Evolutionary conservation across 2,797 vertebrate species (phyloP).

Genomic region (Argentina silus): DNA sequence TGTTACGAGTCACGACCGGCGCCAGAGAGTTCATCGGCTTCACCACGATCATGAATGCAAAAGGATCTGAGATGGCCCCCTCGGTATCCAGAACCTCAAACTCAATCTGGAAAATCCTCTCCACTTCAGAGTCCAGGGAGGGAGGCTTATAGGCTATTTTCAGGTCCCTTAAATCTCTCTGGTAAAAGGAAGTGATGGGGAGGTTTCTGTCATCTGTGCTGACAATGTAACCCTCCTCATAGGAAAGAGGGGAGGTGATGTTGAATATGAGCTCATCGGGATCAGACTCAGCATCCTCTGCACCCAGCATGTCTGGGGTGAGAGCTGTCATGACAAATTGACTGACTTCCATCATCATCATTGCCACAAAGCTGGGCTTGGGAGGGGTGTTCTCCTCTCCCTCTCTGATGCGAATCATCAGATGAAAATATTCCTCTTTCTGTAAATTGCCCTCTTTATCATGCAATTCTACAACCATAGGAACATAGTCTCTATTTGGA

Average conservation of each 20-base stretch:
- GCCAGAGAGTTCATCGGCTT: conserved; percentile 95
- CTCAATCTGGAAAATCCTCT: conserved; percentile 92
- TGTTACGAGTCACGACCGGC: conserved; percentile 90
- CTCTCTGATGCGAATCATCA: conserved; percentile 86
- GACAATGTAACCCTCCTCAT: conserved; percentile 90
- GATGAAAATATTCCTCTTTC: conserved; percentile 92
- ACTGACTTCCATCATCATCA: conserved; percentile 98
- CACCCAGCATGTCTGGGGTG: conserved; percentile 91
- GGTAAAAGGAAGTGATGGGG: conserved; percentile 91
- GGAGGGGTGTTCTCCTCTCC: conserved; percentile 88
- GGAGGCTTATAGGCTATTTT: conserved; percentile 94
- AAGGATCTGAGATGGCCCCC: conserved; percentile 89
- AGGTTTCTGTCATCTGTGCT: conserved; percentile 95
- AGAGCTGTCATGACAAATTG: conserved; percentile 96
- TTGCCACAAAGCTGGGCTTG: conserved; percentile 93
- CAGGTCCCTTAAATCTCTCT: conserved; percentile 86
- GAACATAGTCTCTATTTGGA: conserved; percentile 90
- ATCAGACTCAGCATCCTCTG: conserved; percentile 87
- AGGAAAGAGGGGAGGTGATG: conserved; percentile 87
- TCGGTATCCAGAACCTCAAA: conserved; percentile 91
- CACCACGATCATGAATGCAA: conserved; percentile 94
- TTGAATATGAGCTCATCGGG: conserved; percentile 90
- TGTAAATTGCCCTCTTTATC: conserved; percentile 81
- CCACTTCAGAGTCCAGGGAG: conserved; percentile 83
- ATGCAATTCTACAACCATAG: conserved; percentile 90